A percentile compares a stretch with the other conserved stretches of the same genome.
Evolutionary conservation across 2,113 vertebrate genomes (phyloP).

Genomic region (Tauraco erythrolophus): DNA sequence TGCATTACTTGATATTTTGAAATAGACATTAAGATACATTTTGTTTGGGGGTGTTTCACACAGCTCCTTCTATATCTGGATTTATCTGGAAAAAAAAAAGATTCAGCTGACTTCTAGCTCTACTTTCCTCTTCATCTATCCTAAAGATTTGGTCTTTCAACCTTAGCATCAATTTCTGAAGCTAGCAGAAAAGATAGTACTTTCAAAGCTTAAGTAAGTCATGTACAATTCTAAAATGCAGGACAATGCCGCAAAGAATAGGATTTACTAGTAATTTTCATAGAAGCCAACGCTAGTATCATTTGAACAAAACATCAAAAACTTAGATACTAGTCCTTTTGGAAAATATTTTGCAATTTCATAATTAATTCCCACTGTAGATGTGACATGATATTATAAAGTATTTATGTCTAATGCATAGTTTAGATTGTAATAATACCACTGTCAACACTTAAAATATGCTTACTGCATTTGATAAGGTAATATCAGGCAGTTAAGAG

Average conservation of each 20-base stretch:
- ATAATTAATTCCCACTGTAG: not conserved
- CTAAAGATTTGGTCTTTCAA: not conserved
- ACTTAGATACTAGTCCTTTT: not conserved
- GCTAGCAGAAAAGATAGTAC: not conserved
- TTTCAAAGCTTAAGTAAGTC: not conserved
- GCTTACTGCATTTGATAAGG: not conserved
- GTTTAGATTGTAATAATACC: not conserved
- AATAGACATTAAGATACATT: not conserved
- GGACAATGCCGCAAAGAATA: not conserved
- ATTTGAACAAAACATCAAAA: not conserved
- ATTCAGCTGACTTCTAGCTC: not conserved
- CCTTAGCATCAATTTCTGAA: not conserved
- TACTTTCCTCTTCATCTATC: not conserved
- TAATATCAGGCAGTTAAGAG: not conserved
- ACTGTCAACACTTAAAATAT: not conserved
- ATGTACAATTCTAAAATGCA: not conserved
- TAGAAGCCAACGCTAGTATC: not conserved
- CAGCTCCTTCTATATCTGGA: not conserved
- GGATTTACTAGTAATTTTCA: not conserved
- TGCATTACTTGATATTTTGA: not conserved
- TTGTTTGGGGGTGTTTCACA: not conserved
- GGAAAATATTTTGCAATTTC: not conserved
- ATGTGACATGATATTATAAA: not conserved
- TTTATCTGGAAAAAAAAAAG: not conserved
- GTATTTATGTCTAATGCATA: not conserved